Conservation (phyloP, 2,797 vertebrate species). For the Poeciliopsis presidionis region DNA sequence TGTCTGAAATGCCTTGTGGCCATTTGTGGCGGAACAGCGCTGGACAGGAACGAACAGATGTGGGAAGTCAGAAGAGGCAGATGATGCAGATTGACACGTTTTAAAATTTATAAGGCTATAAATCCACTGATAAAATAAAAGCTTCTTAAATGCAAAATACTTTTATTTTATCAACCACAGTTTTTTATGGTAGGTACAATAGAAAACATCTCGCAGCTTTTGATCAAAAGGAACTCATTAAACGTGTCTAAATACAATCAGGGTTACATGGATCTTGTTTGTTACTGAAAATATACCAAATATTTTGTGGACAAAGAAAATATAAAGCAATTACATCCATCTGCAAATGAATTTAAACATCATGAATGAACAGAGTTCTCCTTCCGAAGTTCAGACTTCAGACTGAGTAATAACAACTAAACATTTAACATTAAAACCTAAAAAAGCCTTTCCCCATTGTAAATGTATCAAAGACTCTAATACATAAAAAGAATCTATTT, state of each 20-base stretch:
- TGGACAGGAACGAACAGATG: neutral
- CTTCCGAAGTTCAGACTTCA: neutral
- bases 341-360: neutral
- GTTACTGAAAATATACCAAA: neutral
- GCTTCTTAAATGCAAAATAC: neutral
- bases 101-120: neutral
- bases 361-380: neutral
- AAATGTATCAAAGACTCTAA: too few species aligned
- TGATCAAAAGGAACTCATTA: neutral
- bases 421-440: neutral
- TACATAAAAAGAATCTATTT: neutral
- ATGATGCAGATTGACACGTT: neutral
- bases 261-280: neutral
- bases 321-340: neutral
- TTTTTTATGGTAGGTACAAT: neutral
- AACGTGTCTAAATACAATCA: neutral
- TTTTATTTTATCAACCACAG: neutral
- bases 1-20: neutral
- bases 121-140: neutral
- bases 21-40: neutral
- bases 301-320: neutral
- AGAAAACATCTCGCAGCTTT: neutral
- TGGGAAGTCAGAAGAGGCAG: neutral
- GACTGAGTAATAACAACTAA: neutral
- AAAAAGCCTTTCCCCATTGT: neutral